phyloP scores from a whole-genome alignment of 2,113 vertebrate species.

The Puffinus mauretanicus region DNA sequence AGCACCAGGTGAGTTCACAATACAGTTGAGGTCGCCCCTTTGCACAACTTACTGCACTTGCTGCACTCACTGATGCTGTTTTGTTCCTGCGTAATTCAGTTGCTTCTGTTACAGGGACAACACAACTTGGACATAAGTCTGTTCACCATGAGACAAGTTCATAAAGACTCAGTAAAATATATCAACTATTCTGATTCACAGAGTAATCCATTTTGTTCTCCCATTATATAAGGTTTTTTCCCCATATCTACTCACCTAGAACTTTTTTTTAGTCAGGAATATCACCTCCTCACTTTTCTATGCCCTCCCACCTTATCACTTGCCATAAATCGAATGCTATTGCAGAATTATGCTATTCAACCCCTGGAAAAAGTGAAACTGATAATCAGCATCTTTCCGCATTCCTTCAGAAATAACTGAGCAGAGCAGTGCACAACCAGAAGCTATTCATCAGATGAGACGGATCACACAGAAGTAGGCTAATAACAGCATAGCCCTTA shows the following conservation, averaged over 20 bases:
- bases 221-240: rapidly evolving
- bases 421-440: neutral
- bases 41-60: rapidly evolving
- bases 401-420: neutral
- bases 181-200: neutral
- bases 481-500: neutral
- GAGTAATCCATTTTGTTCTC: neutral
- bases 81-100: neutral
- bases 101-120: neutral
- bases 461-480: neutral
- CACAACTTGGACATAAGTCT: neutral
- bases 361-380: neutral
- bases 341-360: neutral
- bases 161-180: neutral
- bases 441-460: neutral
- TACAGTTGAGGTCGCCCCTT: rapidly evolving
- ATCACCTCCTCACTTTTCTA: neutral
- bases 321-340: neutral
- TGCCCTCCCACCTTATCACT: neutral
- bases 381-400: neutral
- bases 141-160: neutral
- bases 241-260: neutral
- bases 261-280: neutral
- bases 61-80: neutral
- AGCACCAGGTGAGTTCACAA: neutral